phyloP scores from a whole-genome alignment of 35 echinoderm and acorn worm species.

The Heliocidaris tuberculata region DNA sequence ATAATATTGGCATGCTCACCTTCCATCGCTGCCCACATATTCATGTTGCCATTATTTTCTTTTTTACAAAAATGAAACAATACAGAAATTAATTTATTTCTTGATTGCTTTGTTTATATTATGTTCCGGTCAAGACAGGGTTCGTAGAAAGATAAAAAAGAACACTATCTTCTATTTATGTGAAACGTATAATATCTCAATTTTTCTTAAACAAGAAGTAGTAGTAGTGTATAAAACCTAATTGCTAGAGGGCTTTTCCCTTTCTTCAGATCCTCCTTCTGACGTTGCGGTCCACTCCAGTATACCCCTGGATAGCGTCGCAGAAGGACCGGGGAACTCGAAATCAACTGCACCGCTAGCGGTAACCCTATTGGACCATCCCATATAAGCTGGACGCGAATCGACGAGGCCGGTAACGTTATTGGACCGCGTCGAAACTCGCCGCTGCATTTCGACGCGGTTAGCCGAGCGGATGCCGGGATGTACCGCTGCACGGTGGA shows the following conservation, averaged over 20 bases:
- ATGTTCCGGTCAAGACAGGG: no score
- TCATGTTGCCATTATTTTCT: no score
- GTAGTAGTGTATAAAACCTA: no score
- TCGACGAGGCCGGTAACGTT: slow-evolving; percentile 48
- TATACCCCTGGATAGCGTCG: background rate
- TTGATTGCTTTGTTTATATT: no score
- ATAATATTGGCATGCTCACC: no score
- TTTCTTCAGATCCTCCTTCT: slow-evolving; percentile 15
- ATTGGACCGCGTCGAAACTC: background rate
- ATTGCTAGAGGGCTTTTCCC: background rate
- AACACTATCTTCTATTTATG: no score
- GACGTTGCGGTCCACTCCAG: background rate
- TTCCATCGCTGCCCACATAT: no score
- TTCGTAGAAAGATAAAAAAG: no score
- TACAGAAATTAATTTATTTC: no score
- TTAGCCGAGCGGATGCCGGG: slow-evolving; percentile 70
- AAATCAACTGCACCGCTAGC: slow-evolving; percentile 42
- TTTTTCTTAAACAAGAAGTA: no score
- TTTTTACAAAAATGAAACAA: no score
- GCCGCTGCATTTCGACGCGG: slow-evolving; percentile 52
- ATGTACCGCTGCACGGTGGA: slow-evolving; percentile 80
- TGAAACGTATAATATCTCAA: no score
- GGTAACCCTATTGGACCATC: slow-evolving; percentile 65
- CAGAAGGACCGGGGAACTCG: background rate
- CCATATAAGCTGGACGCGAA: slow-evolving; percentile 61